A percentile compares a stretch with the other conserved stretches of the same genome.
These are phyloP conservation scores for Halcyon smyrnensis DNA, from an alignment of 2,797 vertebrate genomes.

Conservation along the genomic window DNA sequence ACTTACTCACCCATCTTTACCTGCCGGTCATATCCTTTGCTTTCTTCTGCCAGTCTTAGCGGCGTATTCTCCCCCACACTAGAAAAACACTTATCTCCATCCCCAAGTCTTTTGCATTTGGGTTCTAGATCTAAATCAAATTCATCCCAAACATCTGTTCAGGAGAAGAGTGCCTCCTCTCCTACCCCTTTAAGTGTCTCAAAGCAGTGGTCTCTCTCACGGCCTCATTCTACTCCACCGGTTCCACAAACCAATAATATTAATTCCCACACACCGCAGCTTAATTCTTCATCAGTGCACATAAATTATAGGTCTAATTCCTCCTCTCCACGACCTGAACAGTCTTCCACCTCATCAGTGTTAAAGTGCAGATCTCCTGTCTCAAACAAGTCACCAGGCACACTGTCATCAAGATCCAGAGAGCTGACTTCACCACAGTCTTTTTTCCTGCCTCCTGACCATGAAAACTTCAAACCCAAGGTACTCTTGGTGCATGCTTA, in stretches of 20 bases:
- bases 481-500: slow-evolving; percentile 80
- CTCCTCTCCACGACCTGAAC: slow-evolving; percentile 48
- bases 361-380: slow-evolving; percentile 76
- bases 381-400: slow-evolving; percentile 79
- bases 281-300: slow-evolving; percentile 7
- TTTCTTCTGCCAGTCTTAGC: slow-evolving; percentile 26
- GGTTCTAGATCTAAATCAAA: slow-evolving; percentile 15
- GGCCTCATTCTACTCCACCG: neutral
- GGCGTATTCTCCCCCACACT: neutral
- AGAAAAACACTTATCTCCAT: slow-evolving; percentile 47
- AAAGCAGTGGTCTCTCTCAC: neutral
- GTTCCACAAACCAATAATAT: neutral
- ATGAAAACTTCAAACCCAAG: slow-evolving; percentile 89
- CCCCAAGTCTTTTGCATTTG: slow-evolving; percentile 36
- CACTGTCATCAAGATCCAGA: slow-evolving; percentile 83
- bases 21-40: slow-evolving; percentile 32
- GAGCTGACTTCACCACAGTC: slow-evolving; percentile 79
- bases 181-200: neutral
- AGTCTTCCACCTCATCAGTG: neutral
- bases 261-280: neutral
- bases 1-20: slow-evolving; percentile 63
- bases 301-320: slow-evolving; percentile 22
- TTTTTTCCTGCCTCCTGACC: slow-evolving; percentile 75
- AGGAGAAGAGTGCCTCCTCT: neutral
- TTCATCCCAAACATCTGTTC: neutral